Percentiles rank a stretch among this genome's conserved stretches.
Conservation (phyloP, 2,888 invertebrate species). For the Microchrysa polita region DNA sequence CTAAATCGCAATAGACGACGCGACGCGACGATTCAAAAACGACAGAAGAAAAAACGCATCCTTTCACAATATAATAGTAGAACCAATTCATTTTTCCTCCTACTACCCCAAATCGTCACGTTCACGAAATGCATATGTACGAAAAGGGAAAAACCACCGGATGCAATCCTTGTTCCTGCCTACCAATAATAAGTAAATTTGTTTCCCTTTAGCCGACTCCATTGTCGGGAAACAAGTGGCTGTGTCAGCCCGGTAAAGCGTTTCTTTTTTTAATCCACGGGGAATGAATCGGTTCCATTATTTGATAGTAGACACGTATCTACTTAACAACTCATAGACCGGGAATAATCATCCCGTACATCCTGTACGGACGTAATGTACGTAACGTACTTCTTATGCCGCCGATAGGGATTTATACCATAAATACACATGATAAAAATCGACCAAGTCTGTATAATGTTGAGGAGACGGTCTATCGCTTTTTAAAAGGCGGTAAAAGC, state of each 20-base stretch:
- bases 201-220: slow-evolving; percentile 4
- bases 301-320: slow-evolving; percentile 19
- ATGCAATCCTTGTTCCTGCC: slow-evolving; percentile 45
- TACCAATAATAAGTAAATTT: too few species aligned
- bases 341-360: slow-evolving; percentile 3
- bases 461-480: too few species aligned
- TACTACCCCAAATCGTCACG: slow-evolving; percentile 17
- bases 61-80: not conserved
- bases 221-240: slow-evolving; percentile 27
- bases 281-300: not conserved
- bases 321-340: slow-evolving; percentile 29
- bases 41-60: too few species aligned
- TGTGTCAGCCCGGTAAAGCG: not conserved
- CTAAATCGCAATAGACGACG: slow-evolving; percentile 18
- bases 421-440: too few species aligned
- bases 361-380: slow-evolving; percentile 17
- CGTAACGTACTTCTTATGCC: too few species aligned
- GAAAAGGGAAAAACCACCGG: slow-evolving; percentile 36
- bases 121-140: not conserved
- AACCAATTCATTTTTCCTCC: not conserved
- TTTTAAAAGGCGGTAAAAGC: not conserved
- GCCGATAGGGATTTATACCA: too few species aligned
- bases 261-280: not conserved
- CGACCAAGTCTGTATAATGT: too few species aligned
- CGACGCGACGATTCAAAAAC: too few species aligned